These are phyloP conservation scores for Onychomys leucogaster DNA, from an alignment of 2,797 vertebrate species.

Conservation along the genomic window DNA sequence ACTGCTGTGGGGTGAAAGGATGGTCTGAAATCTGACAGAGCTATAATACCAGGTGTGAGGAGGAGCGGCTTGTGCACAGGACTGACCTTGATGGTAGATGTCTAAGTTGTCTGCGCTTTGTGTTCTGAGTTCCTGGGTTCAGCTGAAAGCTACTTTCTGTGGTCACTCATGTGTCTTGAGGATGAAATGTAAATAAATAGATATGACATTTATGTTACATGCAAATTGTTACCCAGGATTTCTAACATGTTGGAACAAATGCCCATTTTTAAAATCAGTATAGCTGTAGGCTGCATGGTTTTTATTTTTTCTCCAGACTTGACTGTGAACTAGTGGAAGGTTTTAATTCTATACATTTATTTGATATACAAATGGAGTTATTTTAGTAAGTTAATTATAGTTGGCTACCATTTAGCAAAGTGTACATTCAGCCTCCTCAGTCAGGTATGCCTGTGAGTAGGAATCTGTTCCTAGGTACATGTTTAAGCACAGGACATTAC, in stretches of 20 bases:
- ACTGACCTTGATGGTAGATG: neutral
- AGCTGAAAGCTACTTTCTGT: neutral
- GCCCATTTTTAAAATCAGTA: conserved; percentile 24
- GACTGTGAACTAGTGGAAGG: neutral
- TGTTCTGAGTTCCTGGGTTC: neutral
- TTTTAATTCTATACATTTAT: conserved; percentile 16
- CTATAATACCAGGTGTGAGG: neutral
- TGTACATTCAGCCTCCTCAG: neutral
- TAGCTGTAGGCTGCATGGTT: neutral
- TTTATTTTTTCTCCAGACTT: conserved; percentile 17
- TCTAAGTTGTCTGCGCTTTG: neutral
- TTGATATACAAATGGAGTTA: conserved; percentile 24
- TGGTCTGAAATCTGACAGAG: neutral
- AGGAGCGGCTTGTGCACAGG: neutral
- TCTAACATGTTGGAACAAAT: neutral
- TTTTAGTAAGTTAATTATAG: neutral
- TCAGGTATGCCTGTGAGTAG: neutral
- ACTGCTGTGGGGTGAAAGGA: neutral
- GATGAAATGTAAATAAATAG: neutral
- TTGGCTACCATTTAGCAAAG: neutral
- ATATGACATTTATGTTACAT: neutral
- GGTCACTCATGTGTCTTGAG: neutral
- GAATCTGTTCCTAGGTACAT: neutral
- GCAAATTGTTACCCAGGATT: neutral
- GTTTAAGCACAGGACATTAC: neutral